These are phyloP conservation scores for Panzeria rudis DNA, from an alignment of 2,888 invertebrate species.

Conservation along the genomic window DNA sequence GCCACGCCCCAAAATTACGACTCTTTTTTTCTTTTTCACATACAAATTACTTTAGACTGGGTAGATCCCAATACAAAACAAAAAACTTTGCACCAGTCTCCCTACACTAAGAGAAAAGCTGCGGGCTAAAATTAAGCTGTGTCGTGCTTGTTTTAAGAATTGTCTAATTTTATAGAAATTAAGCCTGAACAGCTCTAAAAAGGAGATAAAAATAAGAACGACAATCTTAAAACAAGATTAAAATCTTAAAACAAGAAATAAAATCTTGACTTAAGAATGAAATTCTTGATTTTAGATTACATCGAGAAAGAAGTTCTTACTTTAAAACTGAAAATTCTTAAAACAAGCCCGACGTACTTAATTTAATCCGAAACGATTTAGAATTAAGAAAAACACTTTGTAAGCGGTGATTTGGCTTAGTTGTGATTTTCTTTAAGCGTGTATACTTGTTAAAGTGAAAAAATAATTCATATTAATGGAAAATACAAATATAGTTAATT, in stretches of 20 bases:
- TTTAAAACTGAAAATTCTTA: conserved; percentile 35
- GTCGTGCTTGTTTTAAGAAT: background rate
- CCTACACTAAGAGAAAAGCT: conserved; percentile 34
- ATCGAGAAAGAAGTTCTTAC: conserved; percentile 13
- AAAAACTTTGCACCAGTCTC: too few species aligned
- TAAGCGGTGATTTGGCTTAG: conserved; percentile 10
- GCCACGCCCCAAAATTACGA: too few species aligned
- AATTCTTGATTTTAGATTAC: conserved; percentile 31
- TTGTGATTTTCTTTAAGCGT: conserved; percentile 17
- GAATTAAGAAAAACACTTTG: background rate
- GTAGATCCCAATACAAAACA: too few species aligned
- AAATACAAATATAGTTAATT: conserved; percentile 1
- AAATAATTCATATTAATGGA: conserved; percentile 23
- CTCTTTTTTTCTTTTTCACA: too few species aligned
- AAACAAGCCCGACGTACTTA: conserved; percentile 32
- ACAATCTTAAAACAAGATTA: conserved; percentile 24
- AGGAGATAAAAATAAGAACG: conserved; percentile 1
- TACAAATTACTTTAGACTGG: too few species aligned
- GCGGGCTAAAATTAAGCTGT: conserved; percentile 45
- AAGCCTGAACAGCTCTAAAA: background rate
- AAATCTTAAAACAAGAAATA: conserved; percentile 11
- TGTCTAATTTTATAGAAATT: conserved; percentile 24
- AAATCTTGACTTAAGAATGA: conserved; percentile 19
- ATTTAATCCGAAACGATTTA: conserved; percentile 12
- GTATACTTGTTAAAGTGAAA: conserved; percentile 16